Base-by-base conservation (phyloP, 2,888 invertebrate species). In the Lithophane leautieri region DNA sequence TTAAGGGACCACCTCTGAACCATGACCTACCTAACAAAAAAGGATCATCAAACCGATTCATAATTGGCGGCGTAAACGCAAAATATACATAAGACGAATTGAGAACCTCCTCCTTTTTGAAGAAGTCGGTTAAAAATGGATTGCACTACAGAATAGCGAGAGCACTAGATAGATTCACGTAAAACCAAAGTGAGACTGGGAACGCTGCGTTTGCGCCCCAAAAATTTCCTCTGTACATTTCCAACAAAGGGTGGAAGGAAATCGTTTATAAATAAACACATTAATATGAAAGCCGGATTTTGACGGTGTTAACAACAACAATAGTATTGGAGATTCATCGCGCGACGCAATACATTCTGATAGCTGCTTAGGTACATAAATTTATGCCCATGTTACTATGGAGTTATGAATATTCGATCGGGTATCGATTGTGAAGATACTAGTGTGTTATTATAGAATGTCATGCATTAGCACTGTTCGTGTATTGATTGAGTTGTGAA, bases 261-360 rank as follows among this genome's bases (percentile, higher is more conserved):
- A 91, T 90, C 90, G 91, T 90, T 91, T 91, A 91, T 91, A 90
- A 91, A 91, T 91, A 94, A 94, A 94, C 94, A 94, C 94, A 95
- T 95, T 95, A 95, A 94, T 89, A 91, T 92, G 90, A 93, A 94
- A 94, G 94, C 94, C 93, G 92, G 93, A 93, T 86, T 93, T 93
- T 89, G 90, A 89, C 90, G 90, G 90, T 82, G 89, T 88, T 90
- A 90, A 90, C 91, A 91, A 85, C 88, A 89, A 89, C 87, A 86
- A 86, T 86, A 79, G 78, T 79, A 87, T 84, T 81, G 79, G 80
- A 84, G 85, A 86, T 86, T 87, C 87, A 87, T 86, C 82, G 86
- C 62, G 70, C 80, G 78, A 76, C 82, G 80, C 80, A 70, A 76
- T 83, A 84, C 75, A 81, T 82, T 78, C 63, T 62, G 67, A 84